phyloP scores from a whole-genome alignment of 1,140 invertebrate genomes.

The Plectrocnemia conspersa region DNA sequence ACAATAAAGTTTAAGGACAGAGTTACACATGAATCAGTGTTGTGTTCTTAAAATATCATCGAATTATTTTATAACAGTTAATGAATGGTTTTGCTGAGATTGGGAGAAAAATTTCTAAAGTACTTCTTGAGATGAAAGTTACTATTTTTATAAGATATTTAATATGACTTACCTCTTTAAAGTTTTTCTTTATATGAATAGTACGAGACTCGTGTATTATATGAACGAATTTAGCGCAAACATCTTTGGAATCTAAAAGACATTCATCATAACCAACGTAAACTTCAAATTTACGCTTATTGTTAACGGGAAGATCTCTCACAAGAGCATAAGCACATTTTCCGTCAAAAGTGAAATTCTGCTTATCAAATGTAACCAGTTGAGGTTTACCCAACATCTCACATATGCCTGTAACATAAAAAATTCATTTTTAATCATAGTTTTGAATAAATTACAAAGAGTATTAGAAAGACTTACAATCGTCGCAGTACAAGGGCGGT shows the following conservation, averaged over 20 bases:
- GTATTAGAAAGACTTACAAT: constrained; percentile 64
- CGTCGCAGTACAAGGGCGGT: constrained; percentile 63
- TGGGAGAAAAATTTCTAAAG: too few species aligned
- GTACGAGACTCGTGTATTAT: constrained; percentile 61
- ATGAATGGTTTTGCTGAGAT: too few species aligned
- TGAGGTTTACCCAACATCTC: constrained; percentile 66
- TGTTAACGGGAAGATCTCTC: constrained; percentile 52
- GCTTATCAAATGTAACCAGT: constrained; percentile 69
- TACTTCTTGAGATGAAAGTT: too few species aligned
- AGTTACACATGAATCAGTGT: too few species aligned
- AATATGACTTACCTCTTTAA: constrained; percentile 38
- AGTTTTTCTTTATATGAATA: constrained; percentile 51
- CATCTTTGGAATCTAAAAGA: constrained; percentile 44
- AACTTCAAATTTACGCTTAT: constrained; percentile 63
- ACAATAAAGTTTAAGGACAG: too few species aligned
- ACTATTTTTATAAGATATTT: not conserved
- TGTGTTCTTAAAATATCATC: too few species aligned
- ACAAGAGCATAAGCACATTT: constrained; percentile 78
- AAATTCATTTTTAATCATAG: not conserved
- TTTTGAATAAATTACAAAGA: not conserved
- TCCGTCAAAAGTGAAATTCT: constrained; percentile 64
- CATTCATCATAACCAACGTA: constrained; percentile 61
- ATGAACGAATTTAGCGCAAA: constrained; percentile 60
- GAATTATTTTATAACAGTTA: too few species aligned
- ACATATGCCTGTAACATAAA: constrained; percentile 53